Conservation (phyloP, 2,888 invertebrate species). For the Clistopyga incitator region DNA sequence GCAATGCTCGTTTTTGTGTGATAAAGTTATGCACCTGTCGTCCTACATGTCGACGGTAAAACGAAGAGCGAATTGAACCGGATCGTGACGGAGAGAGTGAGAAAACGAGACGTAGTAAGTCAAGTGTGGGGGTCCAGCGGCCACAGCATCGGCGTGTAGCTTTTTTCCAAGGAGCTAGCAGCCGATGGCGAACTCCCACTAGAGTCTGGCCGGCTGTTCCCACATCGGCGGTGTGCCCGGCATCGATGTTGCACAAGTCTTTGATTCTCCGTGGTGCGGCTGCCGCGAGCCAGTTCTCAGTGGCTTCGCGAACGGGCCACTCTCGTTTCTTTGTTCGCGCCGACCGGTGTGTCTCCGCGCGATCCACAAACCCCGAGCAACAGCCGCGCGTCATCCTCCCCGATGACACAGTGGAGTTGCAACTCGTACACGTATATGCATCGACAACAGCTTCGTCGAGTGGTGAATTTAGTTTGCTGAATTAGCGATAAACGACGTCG, state of each 20-base stretch:
- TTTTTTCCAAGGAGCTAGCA: constrained; percentile 37
- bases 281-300: constrained; percentile 75
- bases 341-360: constrained; percentile 3
- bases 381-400: not conserved
- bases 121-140: constrained; percentile 53
- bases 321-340: constrained; percentile 69
- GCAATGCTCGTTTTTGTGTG: not conserved
- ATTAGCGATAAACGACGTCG: not conserved
- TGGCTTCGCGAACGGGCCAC: constrained; percentile 75
- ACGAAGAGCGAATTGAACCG: not conserved
- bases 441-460: not conserved
- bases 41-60: not conserved
- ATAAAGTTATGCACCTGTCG: not conserved
- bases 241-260: constrained; percentile 76
- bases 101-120: not conserved
- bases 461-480: constrained; percentile 13
- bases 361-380: not conserved
- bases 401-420: constrained; percentile 26
- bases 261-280: constrained; percentile 73
- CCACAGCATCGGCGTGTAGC: not conserved
- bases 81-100: not conserved
- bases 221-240: constrained; percentile 53
- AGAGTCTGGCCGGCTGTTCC: constrained; percentile 45
- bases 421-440: not conserved
- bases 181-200: constrained; percentile 63